Percentiles rank a stretch among this genome's conserved stretches.
These are phyloP conservation scores for Antheraea pernyi DNA, from an alignment of 1,140 invertebrate species.

Conservation along the genomic window DNA sequence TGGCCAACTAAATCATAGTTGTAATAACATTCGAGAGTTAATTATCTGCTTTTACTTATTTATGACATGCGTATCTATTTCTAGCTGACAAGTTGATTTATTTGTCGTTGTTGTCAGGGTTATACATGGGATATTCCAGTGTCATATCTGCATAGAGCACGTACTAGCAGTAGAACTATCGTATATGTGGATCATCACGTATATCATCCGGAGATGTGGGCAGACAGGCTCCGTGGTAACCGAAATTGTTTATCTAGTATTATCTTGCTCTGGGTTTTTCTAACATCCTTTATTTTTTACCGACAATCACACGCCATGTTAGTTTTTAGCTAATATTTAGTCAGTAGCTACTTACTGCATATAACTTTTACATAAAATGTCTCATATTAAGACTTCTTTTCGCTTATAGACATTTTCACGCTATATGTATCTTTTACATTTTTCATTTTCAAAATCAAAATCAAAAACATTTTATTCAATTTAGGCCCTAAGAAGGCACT, in stretches of 20 bases:
- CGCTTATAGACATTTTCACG: no score
- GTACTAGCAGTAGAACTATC: neutral
- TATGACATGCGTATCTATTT: neutral
- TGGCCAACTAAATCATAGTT: no score
- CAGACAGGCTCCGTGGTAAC: neutral
- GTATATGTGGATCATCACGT: neutral
- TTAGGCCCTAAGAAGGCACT: no score
- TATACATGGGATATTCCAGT: neutral
- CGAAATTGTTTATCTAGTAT: neutral
- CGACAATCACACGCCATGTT: neutral
- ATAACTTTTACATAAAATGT: no score
- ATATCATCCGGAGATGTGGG: neutral
- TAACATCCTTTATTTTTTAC: neutral
- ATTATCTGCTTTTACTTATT: neutral
- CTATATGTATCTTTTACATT: no score
- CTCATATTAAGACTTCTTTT: no score
- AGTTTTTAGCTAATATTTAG: no score
- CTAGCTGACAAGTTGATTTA: neutral
- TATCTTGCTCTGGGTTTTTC: neutral
- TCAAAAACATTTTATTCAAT: no score
- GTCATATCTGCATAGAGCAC: neutral
- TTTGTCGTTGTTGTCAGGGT: neutral
- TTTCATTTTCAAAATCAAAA: no score
- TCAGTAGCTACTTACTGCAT: no score
- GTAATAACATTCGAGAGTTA: neutral